Percentiles rank a stretch among this genome's conserved stretches.
Conservation (phyloP, 2,888 invertebrate species). For the Leptopterna dolabrata region DNA sequence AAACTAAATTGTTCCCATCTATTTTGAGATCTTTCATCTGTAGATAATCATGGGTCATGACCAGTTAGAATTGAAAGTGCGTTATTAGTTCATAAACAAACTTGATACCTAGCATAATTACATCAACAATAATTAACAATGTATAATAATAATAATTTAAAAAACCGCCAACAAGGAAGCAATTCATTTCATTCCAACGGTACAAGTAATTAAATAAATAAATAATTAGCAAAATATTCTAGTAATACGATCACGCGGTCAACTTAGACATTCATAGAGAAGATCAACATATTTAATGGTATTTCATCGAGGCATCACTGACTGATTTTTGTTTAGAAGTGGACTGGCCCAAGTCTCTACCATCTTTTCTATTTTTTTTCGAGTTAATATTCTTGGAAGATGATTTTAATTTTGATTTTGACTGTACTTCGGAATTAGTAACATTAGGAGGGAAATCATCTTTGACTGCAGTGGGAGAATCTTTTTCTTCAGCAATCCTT, state of each 20-base stretch:
- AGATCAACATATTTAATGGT: neutral
- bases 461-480: constrained; percentile 76
- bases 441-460: constrained; percentile 57
- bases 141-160: neutral
- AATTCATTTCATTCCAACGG: neutral
- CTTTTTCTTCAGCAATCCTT: constrained; percentile 88
- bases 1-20: neutral
- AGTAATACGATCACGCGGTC: neutral
- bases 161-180: neutral
- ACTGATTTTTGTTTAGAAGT: neutral
- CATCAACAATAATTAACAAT: neutral
- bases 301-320: neutral
- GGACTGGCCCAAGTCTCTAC: neutral
- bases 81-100: neutral
- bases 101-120: neutral
- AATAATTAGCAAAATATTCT: neutral
- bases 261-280: neutral
- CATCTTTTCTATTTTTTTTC: constrained; percentile 28
- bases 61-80: neutral
- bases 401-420: constrained; percentile 16
- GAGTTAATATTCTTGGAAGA: constrained; percentile 12
- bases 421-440: neutral
- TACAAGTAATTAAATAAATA: neutral
- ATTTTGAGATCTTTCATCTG: neutral
- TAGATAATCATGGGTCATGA: neutral